Evolutionary conservation across 2,113 vertebrate species (phyloP).

Genomic region (Hystrix cristata): DNA sequence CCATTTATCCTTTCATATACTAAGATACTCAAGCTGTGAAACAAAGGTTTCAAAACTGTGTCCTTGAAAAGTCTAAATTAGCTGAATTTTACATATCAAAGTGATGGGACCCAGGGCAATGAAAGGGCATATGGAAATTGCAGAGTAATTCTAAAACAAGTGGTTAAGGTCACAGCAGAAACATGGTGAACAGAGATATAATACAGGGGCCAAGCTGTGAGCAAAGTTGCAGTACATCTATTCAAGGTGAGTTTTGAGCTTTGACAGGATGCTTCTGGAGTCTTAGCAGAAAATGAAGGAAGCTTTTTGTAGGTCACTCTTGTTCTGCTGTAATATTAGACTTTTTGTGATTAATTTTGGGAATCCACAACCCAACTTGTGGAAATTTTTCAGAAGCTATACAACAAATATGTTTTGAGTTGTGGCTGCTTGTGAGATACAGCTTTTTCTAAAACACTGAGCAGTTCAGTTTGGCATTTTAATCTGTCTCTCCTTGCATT

Average conservation of each 20-base stretch:
- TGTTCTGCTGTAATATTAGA: not conserved
- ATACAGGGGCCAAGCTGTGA: not conserved
- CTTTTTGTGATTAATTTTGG: constrained; percentile 42
- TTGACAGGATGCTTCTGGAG: fast-evolving
- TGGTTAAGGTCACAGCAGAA: not conserved
- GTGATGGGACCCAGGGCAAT: not conserved
- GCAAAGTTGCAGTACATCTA: not conserved
- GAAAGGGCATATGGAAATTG: not conserved
- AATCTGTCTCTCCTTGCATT: constrained; percentile 40
- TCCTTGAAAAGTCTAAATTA: constrained; percentile 26
- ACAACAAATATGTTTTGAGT: constrained; percentile 30
- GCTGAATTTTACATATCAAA: constrained; percentile 32
- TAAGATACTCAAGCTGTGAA: not conserved
- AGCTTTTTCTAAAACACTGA: constrained; percentile 42
- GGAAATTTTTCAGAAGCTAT: constrained; percentile 17
- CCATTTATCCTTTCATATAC: not conserved
- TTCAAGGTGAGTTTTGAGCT: not conserved
- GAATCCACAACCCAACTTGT: not conserved
- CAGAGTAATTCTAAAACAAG: not conserved
- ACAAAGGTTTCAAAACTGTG: not conserved
- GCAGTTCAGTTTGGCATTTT: constrained; percentile 27
- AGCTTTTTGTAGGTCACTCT: not conserved
- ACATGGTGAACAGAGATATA: not conserved
- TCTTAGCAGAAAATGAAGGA: not conserved
- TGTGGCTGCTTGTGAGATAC: constrained; percentile 4